A percentile compares a stretch with the other conserved stretches of the same genome.
These are phyloP conservation scores for Fregata magnificens DNA, from an alignment of 2,113 vertebrate species.

Conservation along the genomic window DNA sequence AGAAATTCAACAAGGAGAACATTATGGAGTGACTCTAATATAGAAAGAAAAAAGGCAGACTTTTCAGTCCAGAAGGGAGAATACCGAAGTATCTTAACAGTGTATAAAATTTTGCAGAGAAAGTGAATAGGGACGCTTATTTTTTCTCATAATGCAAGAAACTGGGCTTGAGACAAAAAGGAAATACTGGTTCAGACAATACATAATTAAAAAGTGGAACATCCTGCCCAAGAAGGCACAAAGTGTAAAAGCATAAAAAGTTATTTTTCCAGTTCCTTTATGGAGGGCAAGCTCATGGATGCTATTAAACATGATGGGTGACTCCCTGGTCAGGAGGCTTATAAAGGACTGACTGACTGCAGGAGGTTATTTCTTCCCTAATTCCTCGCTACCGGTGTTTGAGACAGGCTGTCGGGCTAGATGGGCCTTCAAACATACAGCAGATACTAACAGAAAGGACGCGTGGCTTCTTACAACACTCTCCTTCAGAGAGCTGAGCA, in stretches of 20 bases:
- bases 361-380: background rate
- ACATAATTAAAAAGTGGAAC: background rate
- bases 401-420: background rate
- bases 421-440: fast-evolving
- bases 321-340: no score
- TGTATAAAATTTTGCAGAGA: background rate
- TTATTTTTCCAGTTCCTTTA: background rate
- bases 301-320: background rate
- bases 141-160: background rate
- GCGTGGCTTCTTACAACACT: background rate
- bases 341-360: background rate
- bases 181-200: background rate
- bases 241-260: background rate
- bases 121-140: background rate
- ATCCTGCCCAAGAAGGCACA: background rate
- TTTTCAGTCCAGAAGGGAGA: background rate
- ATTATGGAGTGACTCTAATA: background rate
- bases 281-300: background rate
- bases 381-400: fast-evolving
- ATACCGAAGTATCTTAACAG: background rate
- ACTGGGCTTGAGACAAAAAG: background rate
- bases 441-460: background rate
- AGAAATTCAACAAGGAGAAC: background rate
- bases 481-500: no score
- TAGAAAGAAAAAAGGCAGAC: background rate